Evolutionary conservation across 2,888 invertebrate genomes (phyloP).

Genomic region (Pollenia labialis): DNA sequence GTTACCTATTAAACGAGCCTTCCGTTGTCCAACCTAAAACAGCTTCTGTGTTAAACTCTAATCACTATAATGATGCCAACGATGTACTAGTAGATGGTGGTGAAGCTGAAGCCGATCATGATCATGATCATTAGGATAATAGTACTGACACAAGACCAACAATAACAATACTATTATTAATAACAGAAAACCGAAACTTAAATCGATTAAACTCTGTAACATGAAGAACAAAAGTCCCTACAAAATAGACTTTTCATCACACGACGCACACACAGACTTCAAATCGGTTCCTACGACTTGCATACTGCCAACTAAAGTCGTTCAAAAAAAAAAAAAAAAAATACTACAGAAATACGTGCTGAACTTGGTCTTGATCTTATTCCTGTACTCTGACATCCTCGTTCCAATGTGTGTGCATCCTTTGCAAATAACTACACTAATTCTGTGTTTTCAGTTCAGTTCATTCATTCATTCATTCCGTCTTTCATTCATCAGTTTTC

Average conservation of each 20-base stretch:
- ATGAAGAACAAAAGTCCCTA: slow-evolving; percentile 30
- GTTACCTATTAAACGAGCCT: slow-evolving; percentile 62
- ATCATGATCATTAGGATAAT: slow-evolving; percentile 52
- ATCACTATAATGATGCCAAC: slow-evolving; percentile 62
- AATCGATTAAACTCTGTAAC: slow-evolving; percentile 65
- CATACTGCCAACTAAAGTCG: slow-evolving; percentile 9
- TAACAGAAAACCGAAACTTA: slow-evolving; percentile 4
- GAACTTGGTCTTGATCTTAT: too few species aligned
- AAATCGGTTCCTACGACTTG: background rate
- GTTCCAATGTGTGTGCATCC: background rate
- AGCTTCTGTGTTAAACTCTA: slow-evolving; percentile 73
- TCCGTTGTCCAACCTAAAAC: slow-evolving; percentile 69
- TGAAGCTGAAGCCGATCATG: slow-evolving; percentile 26
- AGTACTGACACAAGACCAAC: background rate
- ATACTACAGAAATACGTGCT: too few species aligned
- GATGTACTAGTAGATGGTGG: slow-evolving; percentile 8
- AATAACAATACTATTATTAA: slow-evolving; percentile 8
- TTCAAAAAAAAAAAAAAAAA: slow-evolving; percentile 58
- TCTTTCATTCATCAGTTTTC: slow-evolving; percentile 63
- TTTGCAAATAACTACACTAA: too few species aligned
- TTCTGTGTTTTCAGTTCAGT: slow-evolving; percentile 42
- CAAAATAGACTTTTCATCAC: slow-evolving; percentile 42
- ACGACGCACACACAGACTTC: background rate
- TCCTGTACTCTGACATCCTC: too few species aligned
- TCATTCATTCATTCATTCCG: slow-evolving; percentile 44